These are phyloP conservation scores for Pseudopodoces humilis DNA, from an alignment of 2,113 vertebrate species.

Conservation along the genomic window DNA sequence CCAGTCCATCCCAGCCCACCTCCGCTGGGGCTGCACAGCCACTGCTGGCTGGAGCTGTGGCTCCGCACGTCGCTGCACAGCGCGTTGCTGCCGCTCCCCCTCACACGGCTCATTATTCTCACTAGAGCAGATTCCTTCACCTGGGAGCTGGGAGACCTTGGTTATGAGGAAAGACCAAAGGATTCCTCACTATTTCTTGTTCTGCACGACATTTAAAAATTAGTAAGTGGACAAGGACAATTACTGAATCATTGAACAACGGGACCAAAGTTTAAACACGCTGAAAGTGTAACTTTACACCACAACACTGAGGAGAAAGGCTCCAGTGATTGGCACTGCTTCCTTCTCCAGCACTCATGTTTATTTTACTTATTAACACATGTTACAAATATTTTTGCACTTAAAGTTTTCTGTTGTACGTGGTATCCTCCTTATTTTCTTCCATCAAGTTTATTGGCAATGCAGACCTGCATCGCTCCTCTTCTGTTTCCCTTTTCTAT, in stretches of 20 bases:
- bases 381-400: neutral
- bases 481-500: neutral
- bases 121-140: accelerated
- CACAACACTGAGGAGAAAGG: neutral
- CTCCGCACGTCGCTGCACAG: neutral
- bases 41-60: neutral
- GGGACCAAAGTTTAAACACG: neutral
- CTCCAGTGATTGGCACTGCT: neutral
- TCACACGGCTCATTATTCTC: accelerated
- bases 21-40: neutral
- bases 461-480: neutral
- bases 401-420: neutral
- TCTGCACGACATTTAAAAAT: neutral
- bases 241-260: neutral
- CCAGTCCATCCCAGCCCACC: neutral
- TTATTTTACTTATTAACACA: neutral
- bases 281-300: neutral
- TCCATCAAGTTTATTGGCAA: neutral
- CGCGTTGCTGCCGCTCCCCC: neutral
- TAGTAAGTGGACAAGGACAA: neutral
- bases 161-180: neutral
- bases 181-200: neutral
- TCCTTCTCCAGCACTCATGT: neutral
- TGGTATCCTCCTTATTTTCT: neutral
- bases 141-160: no score